A percentile compares a stretch with the other conserved stretches of the same genome.
phyloP scores from a whole-genome alignment of 1,140 invertebrate genomes.

The Caenorhabditis brenneri region DNA sequence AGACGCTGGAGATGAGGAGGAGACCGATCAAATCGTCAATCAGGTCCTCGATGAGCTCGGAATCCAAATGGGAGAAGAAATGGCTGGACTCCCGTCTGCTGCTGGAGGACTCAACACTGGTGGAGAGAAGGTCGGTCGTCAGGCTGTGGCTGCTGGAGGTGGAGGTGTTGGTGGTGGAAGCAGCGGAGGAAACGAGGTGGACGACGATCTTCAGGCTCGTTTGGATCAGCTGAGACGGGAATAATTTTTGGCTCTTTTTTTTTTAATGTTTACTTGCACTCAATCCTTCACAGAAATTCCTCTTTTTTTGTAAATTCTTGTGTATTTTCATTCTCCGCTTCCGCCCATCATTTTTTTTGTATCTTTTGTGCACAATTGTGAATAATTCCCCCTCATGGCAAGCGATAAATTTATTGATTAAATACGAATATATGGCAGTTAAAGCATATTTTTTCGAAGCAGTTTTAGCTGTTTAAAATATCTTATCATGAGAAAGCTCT shows the following conservation, averaged over 20 bases:
- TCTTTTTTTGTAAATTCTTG: background rate
- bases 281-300: background rate
- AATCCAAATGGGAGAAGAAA: constrained; percentile 86
- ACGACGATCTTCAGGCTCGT: constrained; percentile 50
- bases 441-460: background rate
- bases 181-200: constrained; percentile 24
- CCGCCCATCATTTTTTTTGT: background rate
- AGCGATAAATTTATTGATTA: background rate
- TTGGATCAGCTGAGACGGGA: constrained; percentile 42
- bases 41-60: constrained; percentile 92
- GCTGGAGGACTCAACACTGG: constrained; percentile 74
- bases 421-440: background rate
- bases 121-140: background rate
- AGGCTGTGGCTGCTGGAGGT: constrained; percentile 19
- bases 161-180: background rate
- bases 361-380: background rate
- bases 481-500: background rate
- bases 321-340: background rate
- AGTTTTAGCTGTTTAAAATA: background rate
- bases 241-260: constrained; percentile 3
- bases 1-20: constrained; percentile 96
- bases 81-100: constrained; percentile 84
- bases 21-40: constrained; percentile 76
- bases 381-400: background rate
- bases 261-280: background rate